Conservation (phyloP, 2,797 vertebrate species). For the Propithecus perrieri region DNA sequence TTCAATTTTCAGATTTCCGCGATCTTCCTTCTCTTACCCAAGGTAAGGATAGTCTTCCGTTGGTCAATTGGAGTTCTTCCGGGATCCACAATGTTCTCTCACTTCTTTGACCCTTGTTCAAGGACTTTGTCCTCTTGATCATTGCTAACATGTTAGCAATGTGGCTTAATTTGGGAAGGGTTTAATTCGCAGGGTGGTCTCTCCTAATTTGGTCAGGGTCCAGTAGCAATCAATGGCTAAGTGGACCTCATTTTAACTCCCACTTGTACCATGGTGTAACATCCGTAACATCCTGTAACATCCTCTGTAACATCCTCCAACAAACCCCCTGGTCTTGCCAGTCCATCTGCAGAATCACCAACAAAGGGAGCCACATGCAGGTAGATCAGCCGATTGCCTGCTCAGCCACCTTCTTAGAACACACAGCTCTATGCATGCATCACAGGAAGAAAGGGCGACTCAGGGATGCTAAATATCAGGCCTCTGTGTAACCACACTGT, state of each 20-base stretch:
- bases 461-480: background rate
- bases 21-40: background rate
- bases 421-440: fast-evolving
- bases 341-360: background rate
- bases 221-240: background rate
- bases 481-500: background rate
- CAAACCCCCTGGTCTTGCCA: fast-evolving
- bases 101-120: background rate
- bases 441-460: background rate
- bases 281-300: background rate
- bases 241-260: background rate
- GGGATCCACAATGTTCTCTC: background rate
- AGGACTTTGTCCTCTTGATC: background rate
- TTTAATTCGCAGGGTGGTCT: background rate
- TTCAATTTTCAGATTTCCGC: background rate
- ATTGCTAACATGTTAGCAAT: background rate
- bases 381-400: background rate
- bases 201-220: background rate
- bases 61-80: background rate
- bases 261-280: background rate
- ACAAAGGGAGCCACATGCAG: background rate
- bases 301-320: background rate
- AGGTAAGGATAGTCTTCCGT: background rate
- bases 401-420: background rate
- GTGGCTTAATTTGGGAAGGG: background rate